phyloP scores from a whole-genome alignment of 2,888 invertebrate genomes.

The Myopa tessellatipennis region DNA sequence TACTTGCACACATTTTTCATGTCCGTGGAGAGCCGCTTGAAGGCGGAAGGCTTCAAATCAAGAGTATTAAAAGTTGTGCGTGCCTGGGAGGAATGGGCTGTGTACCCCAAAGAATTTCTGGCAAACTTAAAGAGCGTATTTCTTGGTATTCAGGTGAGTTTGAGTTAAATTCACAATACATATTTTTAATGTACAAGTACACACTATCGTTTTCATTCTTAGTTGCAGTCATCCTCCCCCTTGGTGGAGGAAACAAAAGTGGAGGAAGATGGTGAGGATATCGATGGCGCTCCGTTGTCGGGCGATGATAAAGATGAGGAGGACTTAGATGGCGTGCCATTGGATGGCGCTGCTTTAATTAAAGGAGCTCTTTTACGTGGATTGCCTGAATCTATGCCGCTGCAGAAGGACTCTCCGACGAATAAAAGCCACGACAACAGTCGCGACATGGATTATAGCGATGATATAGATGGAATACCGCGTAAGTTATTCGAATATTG shows the following conservation, averaged over 20 bases:
- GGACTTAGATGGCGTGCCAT: constrained; percentile 79
- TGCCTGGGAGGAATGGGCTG: constrained; percentile 98
- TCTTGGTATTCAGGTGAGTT: constrained; percentile 75
- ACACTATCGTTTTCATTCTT: background rate
- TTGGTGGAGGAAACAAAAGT: constrained; percentile 56
- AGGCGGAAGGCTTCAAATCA: constrained; percentile 96
- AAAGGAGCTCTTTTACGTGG: constrained; percentile 74
- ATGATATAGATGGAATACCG: constrained; percentile 79
- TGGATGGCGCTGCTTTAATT: constrained; percentile 85
- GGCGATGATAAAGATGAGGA: constrained; percentile 73
- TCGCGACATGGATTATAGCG: constrained; percentile 67
- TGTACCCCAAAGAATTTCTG: constrained; percentile 94
- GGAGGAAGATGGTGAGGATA: constrained; percentile 62
- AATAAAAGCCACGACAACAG: constrained; percentile 50
- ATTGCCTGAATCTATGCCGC: constrained; percentile 60
- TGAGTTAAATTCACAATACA: background rate
- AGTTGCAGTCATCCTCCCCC: constrained; percentile 48
- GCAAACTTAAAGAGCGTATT: constrained; percentile 90
- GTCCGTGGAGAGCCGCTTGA: constrained; percentile 83
- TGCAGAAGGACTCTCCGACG: constrained; percentile 61
- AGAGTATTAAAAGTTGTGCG: constrained; percentile 89
- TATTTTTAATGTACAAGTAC: background rate
- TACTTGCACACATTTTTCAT: constrained; percentile 79
- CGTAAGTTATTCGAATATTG: constrained; percentile 63
- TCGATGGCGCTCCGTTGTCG: constrained; percentile 69